phyloP scores from a whole-genome alignment of 1,140 invertebrate genomes.

The Leptinotarsa texana region DNA sequence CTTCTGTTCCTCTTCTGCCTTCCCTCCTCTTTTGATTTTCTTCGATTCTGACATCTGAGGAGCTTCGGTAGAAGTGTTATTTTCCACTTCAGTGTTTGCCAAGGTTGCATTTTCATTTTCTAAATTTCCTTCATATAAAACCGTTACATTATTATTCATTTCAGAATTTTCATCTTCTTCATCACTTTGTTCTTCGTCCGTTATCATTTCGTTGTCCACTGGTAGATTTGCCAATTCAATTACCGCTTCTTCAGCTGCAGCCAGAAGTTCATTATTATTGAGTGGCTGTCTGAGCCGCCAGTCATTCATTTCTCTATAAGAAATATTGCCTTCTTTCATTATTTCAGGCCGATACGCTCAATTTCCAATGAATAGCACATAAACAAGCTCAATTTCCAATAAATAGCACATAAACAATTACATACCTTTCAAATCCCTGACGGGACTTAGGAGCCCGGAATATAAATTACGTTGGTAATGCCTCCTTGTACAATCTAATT shows the following conservation, averaged over 20 bases:
- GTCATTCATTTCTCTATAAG: slow-evolving; percentile 13
- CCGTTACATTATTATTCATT: slow-evolving; percentile 1
- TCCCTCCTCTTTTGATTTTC: slow-evolving; percentile 10
- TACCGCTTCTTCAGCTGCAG: slow-evolving; percentile 10
- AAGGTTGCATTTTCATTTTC: slow-evolving; percentile 3
- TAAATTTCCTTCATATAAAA: neutral
- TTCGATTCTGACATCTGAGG: slow-evolving; percentile 13
- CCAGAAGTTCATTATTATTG: slow-evolving; percentile 14
- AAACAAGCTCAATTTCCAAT: slow-evolving; percentile 16
- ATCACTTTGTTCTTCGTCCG: slow-evolving; percentile 23
- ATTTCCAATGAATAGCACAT: slow-evolving; percentile 13
- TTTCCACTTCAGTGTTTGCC: slow-evolving; percentile 2
- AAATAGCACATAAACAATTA: slow-evolving; percentile 9
- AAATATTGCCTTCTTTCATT: slow-evolving; percentile 28
- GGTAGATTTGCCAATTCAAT: slow-evolving; percentile 16
- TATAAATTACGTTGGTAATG: slow-evolving; percentile 19
- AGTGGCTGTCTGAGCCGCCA: slow-evolving; percentile 15
- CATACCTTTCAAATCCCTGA: slow-evolving; percentile 22
- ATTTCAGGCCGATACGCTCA: slow-evolving; percentile 11
- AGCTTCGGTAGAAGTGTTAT: slow-evolving; percentile 9
- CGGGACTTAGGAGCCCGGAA: slow-evolving; percentile 12
- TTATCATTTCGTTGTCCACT: slow-evolving; percentile 20
- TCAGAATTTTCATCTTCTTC: slow-evolving; percentile 21
- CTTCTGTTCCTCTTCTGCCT: slow-evolving; percentile 11
- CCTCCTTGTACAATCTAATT: slow-evolving; percentile 28